A percentile compares a stretch with the other conserved stretches of the same genome.
These are phyloP conservation scores for Fulica atra DNA, from an alignment of 2,113 vertebrate genomes.

Conservation along the genomic window DNA sequence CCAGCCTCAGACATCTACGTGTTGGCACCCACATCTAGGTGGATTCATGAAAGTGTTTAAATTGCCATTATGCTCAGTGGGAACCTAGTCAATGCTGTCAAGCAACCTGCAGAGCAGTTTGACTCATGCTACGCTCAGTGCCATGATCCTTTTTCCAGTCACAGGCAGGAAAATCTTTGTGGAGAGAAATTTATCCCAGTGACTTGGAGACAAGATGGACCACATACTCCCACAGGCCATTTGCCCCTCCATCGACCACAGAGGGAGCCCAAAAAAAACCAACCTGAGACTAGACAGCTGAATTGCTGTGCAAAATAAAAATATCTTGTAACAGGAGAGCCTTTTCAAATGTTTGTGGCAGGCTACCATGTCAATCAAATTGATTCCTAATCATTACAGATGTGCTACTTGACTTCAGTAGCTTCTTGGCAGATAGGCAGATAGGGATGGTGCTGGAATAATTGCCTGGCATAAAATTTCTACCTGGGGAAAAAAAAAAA, in stretches of 20 bases:
- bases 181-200: not conserved
- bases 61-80: not conserved
- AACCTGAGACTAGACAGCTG: not conserved
- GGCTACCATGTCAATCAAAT: not conserved
- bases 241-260: not conserved
- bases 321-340: not conserved
- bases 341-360: not conserved
- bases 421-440: not conserved
- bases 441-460: not conserved
- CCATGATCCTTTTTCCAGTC: not conserved
- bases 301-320: not conserved
- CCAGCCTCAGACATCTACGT: not conserved
- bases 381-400: not conserved
- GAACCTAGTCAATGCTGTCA: not conserved
- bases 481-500: not conserved
- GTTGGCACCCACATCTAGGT: not conserved
- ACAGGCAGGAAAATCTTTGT: not conserved
- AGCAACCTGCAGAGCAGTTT: not conserved
- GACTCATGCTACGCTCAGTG: not conserved
- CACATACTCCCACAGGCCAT: rapidly evolving
- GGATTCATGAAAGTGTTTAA: not conserved
- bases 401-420: not conserved
- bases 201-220: not conserved
- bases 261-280: not conserved
- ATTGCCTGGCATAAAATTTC: not conserved